phyloP scores from a whole-genome alignment of 2,888 invertebrate genomes.

The Eupithecia abbreviata region DNA sequence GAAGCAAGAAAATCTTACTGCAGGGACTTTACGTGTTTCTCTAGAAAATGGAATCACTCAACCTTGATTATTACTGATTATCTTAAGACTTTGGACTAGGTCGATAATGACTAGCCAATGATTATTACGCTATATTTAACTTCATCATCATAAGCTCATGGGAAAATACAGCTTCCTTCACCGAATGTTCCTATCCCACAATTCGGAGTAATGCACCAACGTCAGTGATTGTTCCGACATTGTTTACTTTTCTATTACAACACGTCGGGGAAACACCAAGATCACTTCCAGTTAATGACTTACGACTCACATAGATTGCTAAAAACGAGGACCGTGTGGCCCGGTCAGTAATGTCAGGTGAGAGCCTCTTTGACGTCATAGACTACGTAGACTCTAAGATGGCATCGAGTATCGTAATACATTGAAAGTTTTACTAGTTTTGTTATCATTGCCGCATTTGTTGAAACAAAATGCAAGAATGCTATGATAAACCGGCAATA shows the following conservation, averaged over 20 bases:
- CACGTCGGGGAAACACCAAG: slow-evolving; percentile 55
- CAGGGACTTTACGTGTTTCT: slow-evolving; percentile 6
- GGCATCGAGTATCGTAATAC: background rate
- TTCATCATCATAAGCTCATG: background rate
- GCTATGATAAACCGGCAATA: slow-evolving; percentile 35
- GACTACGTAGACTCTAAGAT: background rate
- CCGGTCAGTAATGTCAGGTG: slow-evolving; percentile 6
- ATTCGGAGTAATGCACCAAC: slow-evolving; percentile 45
- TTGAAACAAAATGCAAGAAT: background rate
- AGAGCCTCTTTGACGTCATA: slow-evolving; percentile 57
- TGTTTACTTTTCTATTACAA: slow-evolving; percentile 29
- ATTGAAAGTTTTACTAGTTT: background rate
- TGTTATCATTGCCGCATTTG: background rate
- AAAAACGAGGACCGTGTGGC: slow-evolving; percentile 40
- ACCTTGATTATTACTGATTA: background rate
- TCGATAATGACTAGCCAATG: background rate
- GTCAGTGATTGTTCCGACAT: slow-evolving; percentile 21
- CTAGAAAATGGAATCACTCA: background rate
- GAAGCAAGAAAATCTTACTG: background rate
- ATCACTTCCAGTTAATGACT: slow-evolving; percentile 47
- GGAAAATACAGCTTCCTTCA: slow-evolving; percentile 19
- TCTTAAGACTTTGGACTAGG: slow-evolving; percentile 6
- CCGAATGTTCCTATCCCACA: background rate
- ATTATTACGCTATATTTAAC: background rate
- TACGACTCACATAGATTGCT: slow-evolving; percentile 35